A percentile compares a stretch with the other conserved stretches of the same genome.
These are phyloP conservation scores for Champsocephalus gunnari DNA, from an alignment of 2,797 vertebrate genomes.

Conservation along the genomic window DNA sequence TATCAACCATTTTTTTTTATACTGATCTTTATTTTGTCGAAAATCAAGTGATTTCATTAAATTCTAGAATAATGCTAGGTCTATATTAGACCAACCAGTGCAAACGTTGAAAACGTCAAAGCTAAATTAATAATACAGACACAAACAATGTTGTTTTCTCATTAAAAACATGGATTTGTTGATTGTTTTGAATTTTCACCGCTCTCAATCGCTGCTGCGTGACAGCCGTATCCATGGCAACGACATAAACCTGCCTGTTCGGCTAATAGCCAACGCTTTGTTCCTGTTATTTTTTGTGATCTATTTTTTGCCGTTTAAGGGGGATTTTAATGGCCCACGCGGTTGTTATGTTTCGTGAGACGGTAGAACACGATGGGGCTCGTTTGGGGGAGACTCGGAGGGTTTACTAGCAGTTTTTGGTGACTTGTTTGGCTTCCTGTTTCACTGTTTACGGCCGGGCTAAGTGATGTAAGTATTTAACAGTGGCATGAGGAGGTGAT, in stretches of 20 bases:
- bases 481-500: not conserved
- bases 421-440: not conserved
- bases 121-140: not conserved
- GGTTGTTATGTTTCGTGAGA: too few species aligned
- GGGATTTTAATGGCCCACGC: fast-evolving
- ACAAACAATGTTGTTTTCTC: too few species aligned
- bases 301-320: not conserved
- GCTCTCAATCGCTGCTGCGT: conserved; percentile 8
- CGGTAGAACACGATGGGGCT: not conserved
- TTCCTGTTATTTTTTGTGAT: too few species aligned
- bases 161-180: not conserved
- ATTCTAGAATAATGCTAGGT: too few species aligned
- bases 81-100: not conserved
- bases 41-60: too few species aligned
- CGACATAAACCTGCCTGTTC: conserved; percentile 16
- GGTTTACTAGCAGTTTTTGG: not conserved
- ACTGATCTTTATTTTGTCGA: too few species aligned
- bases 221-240: conserved; percentile 53
- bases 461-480: conserved; percentile 18
- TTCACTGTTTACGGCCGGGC: not conserved
- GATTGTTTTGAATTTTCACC: not conserved
- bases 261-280: too few species aligned
- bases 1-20: too few species aligned
- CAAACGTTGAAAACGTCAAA: not conserved
- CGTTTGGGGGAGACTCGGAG: not conserved